Conservation (phyloP, 2,113 vertebrate species). For the Aegypius monachus region DNA sequence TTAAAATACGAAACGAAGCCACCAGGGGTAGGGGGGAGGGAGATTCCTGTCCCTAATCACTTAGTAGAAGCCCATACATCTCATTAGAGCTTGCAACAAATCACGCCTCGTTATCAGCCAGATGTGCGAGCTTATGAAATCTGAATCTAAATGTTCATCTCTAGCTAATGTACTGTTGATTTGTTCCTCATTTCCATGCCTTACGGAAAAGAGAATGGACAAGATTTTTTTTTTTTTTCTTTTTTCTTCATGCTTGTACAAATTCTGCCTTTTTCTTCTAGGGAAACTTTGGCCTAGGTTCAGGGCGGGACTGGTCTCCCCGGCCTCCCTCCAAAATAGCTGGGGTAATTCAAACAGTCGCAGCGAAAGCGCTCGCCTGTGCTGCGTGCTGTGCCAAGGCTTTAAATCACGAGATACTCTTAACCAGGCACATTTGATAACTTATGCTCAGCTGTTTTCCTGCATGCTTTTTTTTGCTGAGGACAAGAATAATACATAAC, state of each 20-base stretch:
- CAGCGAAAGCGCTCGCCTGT: fast-evolving
- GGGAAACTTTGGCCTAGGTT: not conserved
- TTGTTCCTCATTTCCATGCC: not conserved
- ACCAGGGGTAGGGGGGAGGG: too few relatives aligned
- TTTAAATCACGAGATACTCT: not conserved
- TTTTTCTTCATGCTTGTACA: not conserved
- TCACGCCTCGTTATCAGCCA: not conserved
- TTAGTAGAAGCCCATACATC: not conserved
- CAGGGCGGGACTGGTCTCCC: not conserved
- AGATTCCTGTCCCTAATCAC: not conserved
- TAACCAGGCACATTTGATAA: not conserved
- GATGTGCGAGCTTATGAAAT: not conserved
- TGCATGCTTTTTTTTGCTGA: not conserved
- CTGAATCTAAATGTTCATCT: not conserved
- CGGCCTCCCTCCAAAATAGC: not conserved
- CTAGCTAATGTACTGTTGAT: not conserved
- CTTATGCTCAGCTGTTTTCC: not conserved
- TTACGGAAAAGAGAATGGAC: not conserved
- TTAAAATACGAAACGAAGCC: not conserved
- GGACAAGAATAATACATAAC: not conserved
- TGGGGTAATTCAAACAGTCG: not conserved
- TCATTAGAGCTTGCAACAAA: not conserved
- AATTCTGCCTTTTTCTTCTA: not conserved
- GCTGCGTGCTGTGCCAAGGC: not conserved
- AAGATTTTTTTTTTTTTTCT: not conserved